Evolutionary conservation across 2,888 invertebrate species (phyloP).

Genomic region (Drosophila anomalata): DNA sequence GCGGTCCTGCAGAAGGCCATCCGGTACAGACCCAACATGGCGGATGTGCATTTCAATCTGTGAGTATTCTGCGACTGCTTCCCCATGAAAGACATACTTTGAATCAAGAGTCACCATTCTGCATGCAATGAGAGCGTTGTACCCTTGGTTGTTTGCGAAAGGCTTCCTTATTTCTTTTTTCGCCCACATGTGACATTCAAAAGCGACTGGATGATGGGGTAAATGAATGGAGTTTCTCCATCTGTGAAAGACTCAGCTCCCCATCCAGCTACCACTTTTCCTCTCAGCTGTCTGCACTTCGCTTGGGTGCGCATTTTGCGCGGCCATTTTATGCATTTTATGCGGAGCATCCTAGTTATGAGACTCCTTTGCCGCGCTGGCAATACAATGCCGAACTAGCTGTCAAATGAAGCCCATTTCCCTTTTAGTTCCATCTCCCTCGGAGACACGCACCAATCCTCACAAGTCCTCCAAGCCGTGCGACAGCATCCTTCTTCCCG

Average conservation of each 20-base stretch:
- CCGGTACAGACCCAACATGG: constrained; percentile 97
- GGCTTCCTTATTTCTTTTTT: neutral
- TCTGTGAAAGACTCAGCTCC: neutral
- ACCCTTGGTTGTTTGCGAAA: neutral
- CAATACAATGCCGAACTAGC: constrained; percentile 73
- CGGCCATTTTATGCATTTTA: constrained; percentile 61
- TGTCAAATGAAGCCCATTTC: constrained; percentile 78
- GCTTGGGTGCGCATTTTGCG: constrained; percentile 65
- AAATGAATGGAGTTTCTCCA: neutral
- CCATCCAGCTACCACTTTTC: neutral
- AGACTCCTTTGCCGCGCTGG: constrained; percentile 21
- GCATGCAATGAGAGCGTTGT: neutral
- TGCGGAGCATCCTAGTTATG: constrained; percentile 41
- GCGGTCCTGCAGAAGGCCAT: constrained; percentile 95
- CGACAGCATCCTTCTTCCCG: constrained; percentile 31
- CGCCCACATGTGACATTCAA: constrained; percentile 42
- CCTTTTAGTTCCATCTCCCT: constrained; percentile 35
- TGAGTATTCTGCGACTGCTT: constrained; percentile 87
- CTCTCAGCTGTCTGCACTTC: constrained; percentile 18
- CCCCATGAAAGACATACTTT: neutral
- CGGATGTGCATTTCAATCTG: constrained; percentile 99
- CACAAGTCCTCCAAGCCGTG: constrained; percentile 25
- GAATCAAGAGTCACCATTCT: neutral
- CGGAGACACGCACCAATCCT: constrained; percentile 40
- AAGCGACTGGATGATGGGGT: constrained; percentile 38